These are phyloP conservation scores for Drosophila neotestacea DNA, from an alignment of 2,888 invertebrate species.

Conservation along the genomic window DNA sequence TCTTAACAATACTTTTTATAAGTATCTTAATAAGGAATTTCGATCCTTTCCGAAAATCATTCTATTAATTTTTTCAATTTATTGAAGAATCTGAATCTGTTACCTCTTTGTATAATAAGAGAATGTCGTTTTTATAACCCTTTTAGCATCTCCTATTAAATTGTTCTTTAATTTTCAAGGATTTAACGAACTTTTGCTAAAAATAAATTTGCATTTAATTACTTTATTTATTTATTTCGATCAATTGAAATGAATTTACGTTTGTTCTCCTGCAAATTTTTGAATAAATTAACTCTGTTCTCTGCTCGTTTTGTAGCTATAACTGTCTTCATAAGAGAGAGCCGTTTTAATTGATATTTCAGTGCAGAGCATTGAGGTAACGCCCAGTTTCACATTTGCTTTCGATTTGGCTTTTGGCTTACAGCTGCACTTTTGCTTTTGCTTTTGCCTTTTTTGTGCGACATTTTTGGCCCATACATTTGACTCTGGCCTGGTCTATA, in stretches of 20 bases:
- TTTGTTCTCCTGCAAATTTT: neutral
- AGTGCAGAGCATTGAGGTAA: slow-evolving; percentile 34
- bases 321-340: slow-evolving; percentile 11
- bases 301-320: neutral
- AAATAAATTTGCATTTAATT: neutral
- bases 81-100: no score
- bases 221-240: neutral
- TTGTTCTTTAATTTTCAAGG: no score
- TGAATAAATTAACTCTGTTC: neutral
- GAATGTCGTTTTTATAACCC: no score
- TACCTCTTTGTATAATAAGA: no score
- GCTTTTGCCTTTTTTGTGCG: slow-evolving; percentile 45
- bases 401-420: slow-evolving; percentile 40
- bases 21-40: no score
- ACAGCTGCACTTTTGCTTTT: slow-evolving; percentile 45
- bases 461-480: slow-evolving; percentile 67
- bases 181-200: no score
- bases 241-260: neutral
- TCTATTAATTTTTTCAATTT: no score
- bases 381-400: slow-evolving; percentile 46
- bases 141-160: no score
- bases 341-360: slow-evolving; percentile 34
- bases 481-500: slow-evolving; percentile 43
- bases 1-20: no score
- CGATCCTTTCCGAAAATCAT: no score